phyloP scores from a whole-genome alignment of 2,888 invertebrate genomes.

The Agelastica alni region DNA sequence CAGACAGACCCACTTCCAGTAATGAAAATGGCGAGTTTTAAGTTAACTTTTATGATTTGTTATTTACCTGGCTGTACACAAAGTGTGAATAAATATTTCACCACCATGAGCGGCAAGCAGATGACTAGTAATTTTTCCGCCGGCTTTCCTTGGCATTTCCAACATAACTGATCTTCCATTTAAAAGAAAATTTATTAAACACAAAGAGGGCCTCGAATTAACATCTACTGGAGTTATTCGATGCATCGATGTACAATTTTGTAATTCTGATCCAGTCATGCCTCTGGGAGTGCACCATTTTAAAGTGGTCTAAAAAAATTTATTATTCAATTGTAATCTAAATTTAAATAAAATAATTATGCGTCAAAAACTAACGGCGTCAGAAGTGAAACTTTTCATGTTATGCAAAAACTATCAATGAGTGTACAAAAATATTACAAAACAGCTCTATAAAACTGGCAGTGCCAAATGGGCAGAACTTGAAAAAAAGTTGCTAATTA shows the following conservation, averaged over 20 bases:
- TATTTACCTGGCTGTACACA: constrained; percentile 73
- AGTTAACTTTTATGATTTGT: no score
- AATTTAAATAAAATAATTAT: background rate
- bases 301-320: constrained; percentile 68
- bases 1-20: no score
- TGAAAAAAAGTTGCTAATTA: no score
- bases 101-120: constrained; percentile 92
- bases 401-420: no score
- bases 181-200: constrained; percentile 95
- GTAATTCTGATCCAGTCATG: constrained; percentile 77
- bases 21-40: no score
- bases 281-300: constrained; percentile 98
- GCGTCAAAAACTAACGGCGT: background rate
- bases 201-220: constrained; percentile 94
- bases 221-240: constrained; percentile 95
- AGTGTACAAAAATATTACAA: no score
- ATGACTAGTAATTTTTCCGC: constrained; percentile 89
- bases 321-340: constrained; percentile 3
- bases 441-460: no score
- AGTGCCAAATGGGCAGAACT: no score
- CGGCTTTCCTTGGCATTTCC: constrained; percentile 85
- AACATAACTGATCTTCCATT: constrained; percentile 91
- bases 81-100: constrained; percentile 92
- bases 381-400: no score
- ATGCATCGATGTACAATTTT: constrained; percentile 82